Conservation (phyloP, 2,113 vertebrate genomes). For the Vulpes lagopus region DNA sequence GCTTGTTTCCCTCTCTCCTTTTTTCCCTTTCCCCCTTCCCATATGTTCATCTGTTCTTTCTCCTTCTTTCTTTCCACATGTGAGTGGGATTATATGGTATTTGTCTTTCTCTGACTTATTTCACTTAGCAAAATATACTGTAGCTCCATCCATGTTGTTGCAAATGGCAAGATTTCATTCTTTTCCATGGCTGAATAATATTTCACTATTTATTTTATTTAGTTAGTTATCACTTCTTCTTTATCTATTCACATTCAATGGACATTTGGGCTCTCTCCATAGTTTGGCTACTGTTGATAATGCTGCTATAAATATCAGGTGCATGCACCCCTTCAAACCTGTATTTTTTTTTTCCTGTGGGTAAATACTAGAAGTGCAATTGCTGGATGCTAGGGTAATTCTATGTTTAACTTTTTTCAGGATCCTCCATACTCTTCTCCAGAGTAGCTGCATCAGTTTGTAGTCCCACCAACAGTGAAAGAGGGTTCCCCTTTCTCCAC, state of each 20-base stretch:
- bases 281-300: neutral
- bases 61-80: no score
- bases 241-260: neutral
- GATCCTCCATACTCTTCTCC: neutral
- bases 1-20: neutral
- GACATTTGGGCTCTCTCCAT: neutral
- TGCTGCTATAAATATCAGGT: neutral
- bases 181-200: neutral
- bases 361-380: neutral
- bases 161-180: neutral
- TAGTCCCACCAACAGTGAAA: neutral
- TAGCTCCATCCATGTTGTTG: neutral
- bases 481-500: neutral
- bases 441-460: neutral
- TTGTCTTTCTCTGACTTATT: neutral
- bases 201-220: neutral
- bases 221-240: neutral
- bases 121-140: neutral
- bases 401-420: neutral
- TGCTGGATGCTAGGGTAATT: neutral
- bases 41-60: neutral
- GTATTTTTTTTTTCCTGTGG: neutral
- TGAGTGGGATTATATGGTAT: neutral
- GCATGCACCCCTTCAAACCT: neutral
- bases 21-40: neutral